Percentiles rank a stretch among this genome's conserved stretches.
phyloP scores from a whole-genome alignment of 2,113 vertebrate genomes.

The Aythya baeri region DNA sequence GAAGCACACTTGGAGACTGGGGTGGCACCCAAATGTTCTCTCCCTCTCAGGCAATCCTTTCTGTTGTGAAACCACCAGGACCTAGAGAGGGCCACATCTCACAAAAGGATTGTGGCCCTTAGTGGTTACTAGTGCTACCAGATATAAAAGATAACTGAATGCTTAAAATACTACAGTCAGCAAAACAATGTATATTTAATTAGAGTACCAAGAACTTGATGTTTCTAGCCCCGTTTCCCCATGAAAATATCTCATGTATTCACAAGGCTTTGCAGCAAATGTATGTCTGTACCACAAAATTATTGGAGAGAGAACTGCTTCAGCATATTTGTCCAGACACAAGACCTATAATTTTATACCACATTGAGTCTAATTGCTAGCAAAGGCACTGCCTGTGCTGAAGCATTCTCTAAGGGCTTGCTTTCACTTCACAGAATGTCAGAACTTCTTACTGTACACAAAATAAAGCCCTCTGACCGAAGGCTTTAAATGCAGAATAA shows the following conservation, averaged over 20 bases:
- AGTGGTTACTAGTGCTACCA: not conserved
- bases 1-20: not conserved
- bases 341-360: slow-evolving; percentile 58
- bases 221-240: not conserved
- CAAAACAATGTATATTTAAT: not conserved
- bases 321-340: not conserved
- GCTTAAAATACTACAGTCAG: not conserved
- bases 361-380: slow-evolving; percentile 54
- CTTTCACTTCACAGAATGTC: not conserved
- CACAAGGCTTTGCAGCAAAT: not conserved
- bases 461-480: slow-evolving; percentile 47
- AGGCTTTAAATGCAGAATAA: slow-evolving; percentile 36
- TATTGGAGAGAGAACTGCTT: slow-evolving; percentile 45
- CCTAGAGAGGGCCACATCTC: not conserved
- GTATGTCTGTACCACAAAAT: slow-evolving; percentile 36
- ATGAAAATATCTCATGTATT: slow-evolving; percentile 19
- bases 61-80: not conserved
- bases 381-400: slow-evolving; percentile 7
- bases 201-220: not conserved
- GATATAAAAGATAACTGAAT: fast-evolving
- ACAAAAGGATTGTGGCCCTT: not conserved
- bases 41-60: fast-evolving
- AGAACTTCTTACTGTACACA: slow-evolving; percentile 26
- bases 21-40: not conserved
- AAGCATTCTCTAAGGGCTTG: not conserved